Evolutionary conservation across 2,888 invertebrate genomes (phyloP).

Genomic region (Lycophotia porphyrea): DNA sequence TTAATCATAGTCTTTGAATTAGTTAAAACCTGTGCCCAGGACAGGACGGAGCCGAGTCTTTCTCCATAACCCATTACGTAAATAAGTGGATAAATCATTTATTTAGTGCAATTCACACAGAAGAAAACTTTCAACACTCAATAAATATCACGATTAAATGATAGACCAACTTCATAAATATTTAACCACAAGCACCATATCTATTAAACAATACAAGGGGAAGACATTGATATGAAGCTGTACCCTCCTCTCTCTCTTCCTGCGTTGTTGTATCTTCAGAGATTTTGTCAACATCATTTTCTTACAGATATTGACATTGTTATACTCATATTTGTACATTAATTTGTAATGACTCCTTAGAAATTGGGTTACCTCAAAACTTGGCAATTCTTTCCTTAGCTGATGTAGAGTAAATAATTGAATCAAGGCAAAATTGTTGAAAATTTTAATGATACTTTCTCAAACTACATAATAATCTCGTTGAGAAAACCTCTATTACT

Average conservation of each 20-base stretch:
- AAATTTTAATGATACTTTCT: neutral
- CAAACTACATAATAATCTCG: neutral
- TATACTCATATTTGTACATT: neutral
- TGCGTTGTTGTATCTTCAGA: neutral
- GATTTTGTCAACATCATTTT: constrained; percentile 4
- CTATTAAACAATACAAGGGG: neutral
- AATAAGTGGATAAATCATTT: neutral
- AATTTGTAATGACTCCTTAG: constrained; percentile 3
- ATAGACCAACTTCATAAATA: neutral
- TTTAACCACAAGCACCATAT: neutral
- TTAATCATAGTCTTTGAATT: no score
- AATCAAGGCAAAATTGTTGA: neutral
- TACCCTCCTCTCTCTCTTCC: neutral
- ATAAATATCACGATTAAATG: neutral
- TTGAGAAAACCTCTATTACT: neutral
- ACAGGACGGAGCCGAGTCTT: neutral
- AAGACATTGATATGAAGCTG: neutral
- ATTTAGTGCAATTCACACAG: neutral
- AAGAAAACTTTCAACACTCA: neutral
- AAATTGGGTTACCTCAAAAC: neutral
- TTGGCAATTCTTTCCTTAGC: neutral
- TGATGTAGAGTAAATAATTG: neutral
- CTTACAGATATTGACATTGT: neutral
- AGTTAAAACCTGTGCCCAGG: neutral
- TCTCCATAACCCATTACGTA: neutral